Evolutionary conservation across 1,140 invertebrate genomes (phyloP), one percentile per base, ranked within the genome.

Genomic region (Chymomyza costata): DNA sequence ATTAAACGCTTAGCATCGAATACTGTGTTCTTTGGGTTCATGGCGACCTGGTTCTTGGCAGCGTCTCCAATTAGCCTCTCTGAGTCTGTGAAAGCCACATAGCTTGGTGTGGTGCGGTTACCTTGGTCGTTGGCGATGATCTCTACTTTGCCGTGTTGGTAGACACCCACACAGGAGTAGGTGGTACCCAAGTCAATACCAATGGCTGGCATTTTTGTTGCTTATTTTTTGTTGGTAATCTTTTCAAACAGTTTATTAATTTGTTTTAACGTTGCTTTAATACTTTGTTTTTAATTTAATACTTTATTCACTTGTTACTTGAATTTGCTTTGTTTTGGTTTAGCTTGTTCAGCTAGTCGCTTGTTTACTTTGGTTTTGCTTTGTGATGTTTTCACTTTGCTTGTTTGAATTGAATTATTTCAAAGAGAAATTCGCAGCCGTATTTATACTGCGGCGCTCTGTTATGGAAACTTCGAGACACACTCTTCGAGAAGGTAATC

Each of bases 11-110:
- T 91, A 2, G 88, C 89, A 50, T 82, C 83, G 40, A 84, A 85
- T 0, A 86, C 71, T 17, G 82, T 83, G 58, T 85, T 85, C 13
- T 53, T 65, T 19, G 83, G 83, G 47, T 85, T 85, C 78, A 82
- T 84, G n/a, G 81, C 82, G 38, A 82, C 80, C 45, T 82, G 74
- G 57, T 92, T 92, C 84, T 92, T 93, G 64, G 96, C 96, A 43
- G 95, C 95, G 90, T 98, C 96, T 45, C 96, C 96, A 85, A 98
- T 97, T 49, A 98, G 91, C 85, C 96, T 92, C 86, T 98, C 96
- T 1, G 93, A 95, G 83, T 98, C 96, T 44, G 95, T 97, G 88
- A 98, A 98, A 21, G 95, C 96, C 14, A 98, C 97, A 89, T 97
- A 98, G 59, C 93, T 95, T 15, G 97, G 97, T 39, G 97, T 98